These are phyloP conservation scores for Paelopatides confundens DNA, from an alignment of 53 echinoderm and acorn worm genomes.

Conservation along the genomic window DNA sequence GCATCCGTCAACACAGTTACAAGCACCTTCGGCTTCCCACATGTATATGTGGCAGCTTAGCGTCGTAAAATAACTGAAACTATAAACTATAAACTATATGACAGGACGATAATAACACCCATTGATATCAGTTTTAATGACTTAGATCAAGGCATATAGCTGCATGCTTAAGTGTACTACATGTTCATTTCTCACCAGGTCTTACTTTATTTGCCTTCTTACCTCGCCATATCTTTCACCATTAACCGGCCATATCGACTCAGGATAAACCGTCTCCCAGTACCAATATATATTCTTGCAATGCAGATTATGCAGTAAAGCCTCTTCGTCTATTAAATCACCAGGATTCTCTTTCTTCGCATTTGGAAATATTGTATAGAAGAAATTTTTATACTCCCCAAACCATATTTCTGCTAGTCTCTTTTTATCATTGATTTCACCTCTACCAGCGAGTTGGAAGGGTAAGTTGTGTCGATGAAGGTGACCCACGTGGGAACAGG, in stretches of 20 bases:
- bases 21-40: too few species aligned
- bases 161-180: too few species aligned
- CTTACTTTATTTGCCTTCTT: not conserved
- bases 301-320: slow-evolving; percentile 14
- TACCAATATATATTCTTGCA: slow-evolving; percentile 58
- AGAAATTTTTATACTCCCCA: slow-evolving; percentile 60
- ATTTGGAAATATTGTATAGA: slow-evolving; percentile 41
- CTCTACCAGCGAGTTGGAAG: slow-evolving; percentile 4
- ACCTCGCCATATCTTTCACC: slow-evolving; percentile 60
- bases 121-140: too few species aligned
- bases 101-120: too few species aligned
- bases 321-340: slow-evolving; percentile 45
- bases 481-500: slow-evolving; percentile 46
- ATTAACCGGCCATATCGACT: slow-evolving; percentile 58
- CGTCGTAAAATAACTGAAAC: too few species aligned
- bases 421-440: slow-evolving; percentile 28
- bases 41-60: too few species aligned
- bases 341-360: slow-evolving; percentile 46
- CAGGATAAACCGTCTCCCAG: slow-evolving; percentile 59
- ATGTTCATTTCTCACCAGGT: too few species aligned
- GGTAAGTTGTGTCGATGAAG: not conserved
- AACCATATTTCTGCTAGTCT: slow-evolving; percentile 63
- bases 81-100: too few species aligned
- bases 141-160: too few species aligned
- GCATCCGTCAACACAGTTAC: too few species aligned